phyloP scores from a whole-genome alignment of 2,888 invertebrate genomes.

The Apamea monoglypha region DNA sequence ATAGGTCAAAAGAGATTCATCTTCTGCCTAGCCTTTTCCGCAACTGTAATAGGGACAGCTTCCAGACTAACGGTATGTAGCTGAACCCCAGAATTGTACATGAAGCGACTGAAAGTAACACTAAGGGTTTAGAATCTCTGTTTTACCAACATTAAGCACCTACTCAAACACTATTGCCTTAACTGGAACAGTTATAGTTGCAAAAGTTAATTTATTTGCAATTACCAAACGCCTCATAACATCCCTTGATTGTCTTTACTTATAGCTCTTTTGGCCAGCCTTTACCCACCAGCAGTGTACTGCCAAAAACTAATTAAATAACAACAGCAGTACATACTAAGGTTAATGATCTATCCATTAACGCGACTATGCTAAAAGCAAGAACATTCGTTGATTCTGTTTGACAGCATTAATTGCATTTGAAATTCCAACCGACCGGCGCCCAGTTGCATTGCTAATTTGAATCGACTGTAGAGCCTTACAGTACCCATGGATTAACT shows the following conservation, averaged over 20 bases:
- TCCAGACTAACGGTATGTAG: neutral
- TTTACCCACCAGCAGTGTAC: neutral
- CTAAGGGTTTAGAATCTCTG: neutral
- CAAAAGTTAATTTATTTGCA: neutral
- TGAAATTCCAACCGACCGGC: neutral
- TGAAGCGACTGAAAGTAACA: neutral
- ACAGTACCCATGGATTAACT: slow-evolving; percentile 22
- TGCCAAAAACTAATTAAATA: neutral
- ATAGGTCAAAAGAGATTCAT: neutral
- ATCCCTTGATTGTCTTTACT: neutral
- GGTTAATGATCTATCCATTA: neutral
- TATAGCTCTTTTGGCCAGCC: neutral
- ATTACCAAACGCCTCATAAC: neutral
- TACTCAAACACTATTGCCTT: neutral
- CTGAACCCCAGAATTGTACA: neutral
- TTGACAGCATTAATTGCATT: slow-evolving; percentile 20
- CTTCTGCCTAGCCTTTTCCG: neutral
- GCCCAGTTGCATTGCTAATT: slow-evolving; percentile 1
- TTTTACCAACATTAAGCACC: neutral
- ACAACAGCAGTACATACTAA: neutral
- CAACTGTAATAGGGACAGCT: neutral
- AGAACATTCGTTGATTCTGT: slow-evolving; percentile 11
- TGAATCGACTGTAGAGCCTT: neutral
- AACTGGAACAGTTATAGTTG: neutral
- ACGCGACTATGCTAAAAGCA: neutral